These are phyloP conservation scores for Penelope pileata DNA, from an alignment of 2,113 vertebrate species.

Conservation along the genomic window DNA sequence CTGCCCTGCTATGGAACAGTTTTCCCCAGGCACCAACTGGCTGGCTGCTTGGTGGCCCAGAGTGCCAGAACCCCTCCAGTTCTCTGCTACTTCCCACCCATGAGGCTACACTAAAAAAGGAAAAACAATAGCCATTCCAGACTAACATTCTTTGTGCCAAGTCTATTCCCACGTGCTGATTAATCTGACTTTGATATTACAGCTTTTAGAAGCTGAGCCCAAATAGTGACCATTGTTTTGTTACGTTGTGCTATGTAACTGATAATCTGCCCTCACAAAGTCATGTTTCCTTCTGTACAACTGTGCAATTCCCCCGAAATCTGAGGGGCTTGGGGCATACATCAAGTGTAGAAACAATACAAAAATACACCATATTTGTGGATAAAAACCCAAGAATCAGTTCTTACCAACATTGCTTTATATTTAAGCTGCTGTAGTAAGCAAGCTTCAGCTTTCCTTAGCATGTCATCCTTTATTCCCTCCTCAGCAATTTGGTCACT, in stretches of 20 bases:
- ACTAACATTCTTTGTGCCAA: conserved; percentile 1
- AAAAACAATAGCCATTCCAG: neutral
- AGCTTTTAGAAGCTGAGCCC: conserved; percentile 28
- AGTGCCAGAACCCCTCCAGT: neutral
- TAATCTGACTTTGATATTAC: conserved; percentile 58
- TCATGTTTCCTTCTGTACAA: conserved; percentile 15
- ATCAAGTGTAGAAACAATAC: neutral
- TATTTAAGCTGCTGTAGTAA: neutral
- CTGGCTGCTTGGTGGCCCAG: neutral
- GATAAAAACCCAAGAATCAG: neutral
- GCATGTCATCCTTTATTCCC: neutral
- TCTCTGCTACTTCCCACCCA: neutral
- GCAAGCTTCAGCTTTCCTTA: neutral
- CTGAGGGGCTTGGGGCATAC: neutral
- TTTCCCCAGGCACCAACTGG: neutral
- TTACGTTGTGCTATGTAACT: neutral
- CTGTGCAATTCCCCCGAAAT: neutral
- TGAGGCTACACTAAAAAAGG: neutral
- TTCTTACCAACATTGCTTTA: neutral
- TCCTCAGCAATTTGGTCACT: neutral
- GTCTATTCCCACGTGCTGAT: neutral
- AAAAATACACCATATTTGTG: neutral
- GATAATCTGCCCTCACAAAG: neutral
- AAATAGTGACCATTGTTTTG: neutral
- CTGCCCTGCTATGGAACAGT: neutral